Percentiles rank a stretch among this genome's conserved stretches.
phyloP scores from a whole-genome alignment of 2,888 invertebrate genomes.

The Chamaedrilus cognettii region DNA sequence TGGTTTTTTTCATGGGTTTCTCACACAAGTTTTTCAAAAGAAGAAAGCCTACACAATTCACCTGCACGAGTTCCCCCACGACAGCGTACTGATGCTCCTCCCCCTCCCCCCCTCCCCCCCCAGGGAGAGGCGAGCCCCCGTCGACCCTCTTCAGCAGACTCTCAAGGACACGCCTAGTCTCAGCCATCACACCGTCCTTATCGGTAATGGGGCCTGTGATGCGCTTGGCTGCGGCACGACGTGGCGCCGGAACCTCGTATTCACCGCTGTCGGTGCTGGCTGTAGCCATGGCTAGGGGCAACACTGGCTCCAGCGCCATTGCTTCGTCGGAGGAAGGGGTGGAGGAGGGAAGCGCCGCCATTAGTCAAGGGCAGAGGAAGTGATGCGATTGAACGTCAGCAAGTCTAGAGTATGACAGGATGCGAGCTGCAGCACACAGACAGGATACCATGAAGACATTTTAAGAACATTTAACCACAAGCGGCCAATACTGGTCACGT shows the following conservation, averaged over 20 bases:
- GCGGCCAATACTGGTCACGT: too few relatives aligned
- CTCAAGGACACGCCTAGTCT: slow-evolving; percentile 6
- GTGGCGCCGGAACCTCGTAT: not conserved
- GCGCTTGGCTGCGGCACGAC: not conserved
- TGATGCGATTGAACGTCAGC: too few relatives aligned
- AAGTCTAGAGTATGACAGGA: too few relatives aligned
- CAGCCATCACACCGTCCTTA: slow-evolving; percentile 3
- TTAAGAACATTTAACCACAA: too few relatives aligned
- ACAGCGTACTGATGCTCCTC: slow-evolving; percentile 5
- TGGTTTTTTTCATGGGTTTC: too few relatives aligned
- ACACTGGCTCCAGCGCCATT: not conserved
- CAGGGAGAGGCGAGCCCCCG: not conserved
- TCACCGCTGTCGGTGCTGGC: slow-evolving; percentile 3
- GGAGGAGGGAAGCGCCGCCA: not conserved
- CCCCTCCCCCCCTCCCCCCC: not conserved
- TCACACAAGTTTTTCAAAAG: too few relatives aligned
- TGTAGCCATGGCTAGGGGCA: not conserved
- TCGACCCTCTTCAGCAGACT: not conserved
- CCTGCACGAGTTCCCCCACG: not conserved
- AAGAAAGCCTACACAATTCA: too few relatives aligned
- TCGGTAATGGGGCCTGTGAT: not conserved
- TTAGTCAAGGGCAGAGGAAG: not conserved
- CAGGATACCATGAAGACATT: too few relatives aligned
- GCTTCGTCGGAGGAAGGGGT: not conserved
- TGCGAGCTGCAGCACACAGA: too few relatives aligned